Evolutionary conservation across 2,797 vertebrate genomes (phyloP).

Genomic region (Ceryle rudis): DNA sequence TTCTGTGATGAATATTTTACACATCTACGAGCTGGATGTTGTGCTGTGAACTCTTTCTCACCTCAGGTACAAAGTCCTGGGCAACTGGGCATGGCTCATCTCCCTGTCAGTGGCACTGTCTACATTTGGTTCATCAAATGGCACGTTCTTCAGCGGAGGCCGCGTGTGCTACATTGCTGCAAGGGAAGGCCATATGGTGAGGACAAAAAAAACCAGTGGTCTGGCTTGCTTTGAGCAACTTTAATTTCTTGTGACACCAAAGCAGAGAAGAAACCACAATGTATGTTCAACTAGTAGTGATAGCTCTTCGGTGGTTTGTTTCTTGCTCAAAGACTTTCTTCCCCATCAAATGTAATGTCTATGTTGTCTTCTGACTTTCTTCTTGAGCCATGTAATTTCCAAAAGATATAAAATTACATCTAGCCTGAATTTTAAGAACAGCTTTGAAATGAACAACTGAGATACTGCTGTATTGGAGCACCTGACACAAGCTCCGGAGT

Average conservation of each 20-base stretch:
- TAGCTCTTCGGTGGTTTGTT: neutral
- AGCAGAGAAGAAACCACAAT: neutral
- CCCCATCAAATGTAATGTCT: neutral
- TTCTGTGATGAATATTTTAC: neutral
- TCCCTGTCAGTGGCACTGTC: slow-evolving; percentile 87
- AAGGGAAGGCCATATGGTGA: slow-evolving; percentile 91
- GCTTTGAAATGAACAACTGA: neutral
- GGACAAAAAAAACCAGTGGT: neutral
- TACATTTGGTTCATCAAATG: slow-evolving; percentile 87
- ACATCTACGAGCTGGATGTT: accelerated
- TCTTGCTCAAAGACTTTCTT: neutral
- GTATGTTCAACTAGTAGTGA: neutral
- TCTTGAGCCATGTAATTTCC: neutral
- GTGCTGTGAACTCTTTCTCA: neutral
- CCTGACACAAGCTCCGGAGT: neutral
- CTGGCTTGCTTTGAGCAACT: neutral
- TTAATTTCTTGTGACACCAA: neutral
- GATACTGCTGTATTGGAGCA: neutral
- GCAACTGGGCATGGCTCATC: slow-evolving; percentile 90
- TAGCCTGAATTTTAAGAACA: neutral
- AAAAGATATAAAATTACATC: neutral
- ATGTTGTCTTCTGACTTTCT: neutral
- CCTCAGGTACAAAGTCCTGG: slow-evolving; percentile 87
- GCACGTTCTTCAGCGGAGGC: slow-evolving; percentile 88
- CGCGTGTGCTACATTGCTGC: slow-evolving; percentile 88